Evolutionary conservation across 2,797 vertebrate species (phyloP).

Genomic region (Gymnocypris eckloni): DNA sequence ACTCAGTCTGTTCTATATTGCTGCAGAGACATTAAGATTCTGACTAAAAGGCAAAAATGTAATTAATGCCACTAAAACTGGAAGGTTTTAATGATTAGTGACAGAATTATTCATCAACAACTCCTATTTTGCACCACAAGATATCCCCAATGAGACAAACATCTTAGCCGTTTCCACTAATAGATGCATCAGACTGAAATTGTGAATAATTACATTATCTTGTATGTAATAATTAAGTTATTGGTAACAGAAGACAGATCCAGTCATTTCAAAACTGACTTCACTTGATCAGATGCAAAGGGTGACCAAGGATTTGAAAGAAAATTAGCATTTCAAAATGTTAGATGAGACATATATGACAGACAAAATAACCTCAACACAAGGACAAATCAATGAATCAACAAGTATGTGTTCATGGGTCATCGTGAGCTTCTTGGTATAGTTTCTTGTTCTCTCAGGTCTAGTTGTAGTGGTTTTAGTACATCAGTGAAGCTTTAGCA

Average conservation of each 20-base stretch:
- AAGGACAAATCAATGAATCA: not conserved
- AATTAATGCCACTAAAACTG: not conserved
- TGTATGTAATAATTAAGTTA: slow-evolving; percentile 6
- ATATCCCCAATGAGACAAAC: slow-evolving; percentile 15
- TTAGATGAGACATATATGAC: not conserved
- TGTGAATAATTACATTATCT: slow-evolving; percentile 13
- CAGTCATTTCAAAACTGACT: slow-evolving; percentile 9
- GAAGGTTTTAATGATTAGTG: not conserved
- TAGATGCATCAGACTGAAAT: slow-evolving; percentile 27
- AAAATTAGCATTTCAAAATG: slow-evolving; percentile 12
- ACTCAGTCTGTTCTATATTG: not conserved
- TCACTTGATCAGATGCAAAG: not conserved
- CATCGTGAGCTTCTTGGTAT: too few species aligned
- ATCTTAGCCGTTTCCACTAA: not conserved
- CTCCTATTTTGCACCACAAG: not conserved
- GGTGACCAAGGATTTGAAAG: not conserved
- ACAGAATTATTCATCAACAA: slow-evolving; percentile 6
- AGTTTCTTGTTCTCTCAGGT: too few species aligned
- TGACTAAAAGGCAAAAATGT: not conserved
- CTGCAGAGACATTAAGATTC: slow-evolving; percentile 21
- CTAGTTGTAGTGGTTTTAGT: not conserved
- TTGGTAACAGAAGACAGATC: slow-evolving; percentile 15
- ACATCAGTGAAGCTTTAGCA: not conserved
- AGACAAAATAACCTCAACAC: not conserved
- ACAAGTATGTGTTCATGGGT: not conserved